Conservation (phyloP, 2,113 vertebrate genomes). For the Gracilinanus agilis region DNA sequence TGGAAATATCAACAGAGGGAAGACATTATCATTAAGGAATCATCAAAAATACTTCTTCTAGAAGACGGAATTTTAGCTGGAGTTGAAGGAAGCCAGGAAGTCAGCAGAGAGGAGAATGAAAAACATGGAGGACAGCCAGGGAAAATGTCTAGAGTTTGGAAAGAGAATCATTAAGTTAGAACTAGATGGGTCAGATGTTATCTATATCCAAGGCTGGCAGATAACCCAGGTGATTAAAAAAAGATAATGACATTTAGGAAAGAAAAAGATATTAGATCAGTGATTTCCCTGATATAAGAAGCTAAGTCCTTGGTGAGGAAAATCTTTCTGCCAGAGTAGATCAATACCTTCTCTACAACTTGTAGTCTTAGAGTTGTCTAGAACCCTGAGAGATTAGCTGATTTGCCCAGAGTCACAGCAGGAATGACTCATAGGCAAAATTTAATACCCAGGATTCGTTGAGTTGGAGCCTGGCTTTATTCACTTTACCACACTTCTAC, state of each 20-base stretch:
- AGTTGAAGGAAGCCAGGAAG: not conserved
- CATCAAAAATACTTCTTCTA: not conserved
- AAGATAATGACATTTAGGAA: not conserved
- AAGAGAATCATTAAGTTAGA: not conserved
- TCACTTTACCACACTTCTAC: not conserved
- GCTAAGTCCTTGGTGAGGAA: not conserved
- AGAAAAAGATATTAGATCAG: not conserved
- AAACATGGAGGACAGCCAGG: not conserved
- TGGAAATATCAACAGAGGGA: not conserved
- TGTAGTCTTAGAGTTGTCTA: not conserved
- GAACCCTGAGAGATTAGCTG: not conserved
- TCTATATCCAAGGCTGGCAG: not conserved
- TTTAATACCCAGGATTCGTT: not conserved
- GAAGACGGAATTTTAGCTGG: not conserved
- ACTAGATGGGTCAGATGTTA: not conserved
- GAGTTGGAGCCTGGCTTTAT: not conserved
- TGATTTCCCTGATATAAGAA: not conserved
- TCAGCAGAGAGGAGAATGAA: not conserved
- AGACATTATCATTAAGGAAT: not conserved
- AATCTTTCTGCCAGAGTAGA: not conserved
- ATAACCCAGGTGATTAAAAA: not conserved
- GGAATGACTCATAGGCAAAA: not conserved
- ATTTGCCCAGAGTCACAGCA: not conserved
- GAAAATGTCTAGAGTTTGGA: not conserved
- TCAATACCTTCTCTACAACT: not conserved